Percentiles rank a stretch among this genome's conserved stretches.
These are phyloP conservation scores for Tridacna gigas DNA, from an alignment of 2,888 invertebrate genomes.

Conservation along the genomic window DNA sequence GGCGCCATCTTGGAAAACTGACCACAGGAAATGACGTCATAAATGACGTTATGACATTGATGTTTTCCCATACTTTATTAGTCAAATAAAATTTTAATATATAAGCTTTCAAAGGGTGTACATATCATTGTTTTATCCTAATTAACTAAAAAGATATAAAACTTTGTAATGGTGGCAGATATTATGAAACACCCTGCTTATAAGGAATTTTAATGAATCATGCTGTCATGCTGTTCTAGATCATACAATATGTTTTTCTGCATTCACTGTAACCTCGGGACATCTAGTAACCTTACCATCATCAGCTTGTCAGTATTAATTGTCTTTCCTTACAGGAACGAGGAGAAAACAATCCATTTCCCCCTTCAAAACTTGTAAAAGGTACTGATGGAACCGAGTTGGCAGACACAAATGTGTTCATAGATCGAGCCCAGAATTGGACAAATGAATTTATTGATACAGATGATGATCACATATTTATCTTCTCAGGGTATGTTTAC, in stretches of 20 bases:
- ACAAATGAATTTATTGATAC: not conserved
- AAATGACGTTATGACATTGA: too few species aligned
- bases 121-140: too few species aligned
- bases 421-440: not conserved
- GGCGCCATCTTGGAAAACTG: too few species aligned
- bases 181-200: too few species aligned
- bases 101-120: too few species aligned
- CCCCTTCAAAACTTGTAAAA: not conserved
- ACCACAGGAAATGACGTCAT: too few species aligned
- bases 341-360: not conserved
- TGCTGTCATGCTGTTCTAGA: too few species aligned
- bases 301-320: not conserved
- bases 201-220: too few species aligned
- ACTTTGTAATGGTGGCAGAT: too few species aligned
- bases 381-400: not conserved
- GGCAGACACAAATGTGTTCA: not conserved
- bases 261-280: not conserved
- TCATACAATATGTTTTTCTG: not conserved
- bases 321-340: not conserved
- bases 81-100: too few species aligned
- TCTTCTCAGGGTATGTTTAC: constrained; percentile 5
- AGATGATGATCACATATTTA: not conserved
- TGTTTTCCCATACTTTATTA: too few species aligned
- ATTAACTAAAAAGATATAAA: too few species aligned
- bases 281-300: not conserved